Evolutionary conservation across 2,797 vertebrate species (phyloP), one percentile per base, ranked within the genome.

Genomic region (Mareca strepera): DNA sequence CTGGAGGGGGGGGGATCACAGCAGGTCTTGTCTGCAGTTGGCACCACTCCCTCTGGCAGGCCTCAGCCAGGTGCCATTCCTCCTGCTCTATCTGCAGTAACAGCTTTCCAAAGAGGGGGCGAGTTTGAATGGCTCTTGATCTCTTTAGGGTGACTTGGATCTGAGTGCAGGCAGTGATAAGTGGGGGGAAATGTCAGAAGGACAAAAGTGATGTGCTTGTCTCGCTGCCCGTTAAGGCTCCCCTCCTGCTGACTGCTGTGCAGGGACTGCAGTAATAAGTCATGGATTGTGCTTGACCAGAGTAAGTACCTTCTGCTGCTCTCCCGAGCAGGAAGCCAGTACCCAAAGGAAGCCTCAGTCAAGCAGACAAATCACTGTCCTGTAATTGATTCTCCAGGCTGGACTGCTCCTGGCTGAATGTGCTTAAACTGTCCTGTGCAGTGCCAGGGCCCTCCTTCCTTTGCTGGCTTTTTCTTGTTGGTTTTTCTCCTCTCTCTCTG

Each of bases 311-410:
- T 89, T 68, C 82, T 96, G 94, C 86, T 48, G 82, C 88, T 92
- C 81, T 80, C 73, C 66, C 23, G 86, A 89, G 93, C 90, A 82
- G n/a, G 16, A 18, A 91, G 86, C 79, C 86, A 89, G n/a, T 55
- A 39, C 86, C 91, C 93, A 63, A 43, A 69, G 92, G 93, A 87
- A 79, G 46, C 66, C 73, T 83, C 87, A 95, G 87, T 92, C 91
- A 89, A 93, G 86, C 73, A 87, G 86, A 85, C 78, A 91, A 92
- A 95, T 97, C 78, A 87, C 81, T 91, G 92, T 81, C 58, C 84
- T 10, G 2, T 96, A 96, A 95, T 66, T 96, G 94, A 96, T 96
- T 96, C 69, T 92, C 86, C 94, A 96, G 93, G 89, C 92, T 18
- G 86, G 88, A 53, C 92, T 87, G 88, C 58, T 96, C 75, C 84